phyloP scores from a whole-genome alignment of 2,113 vertebrate genomes.

The Spermophilus dauricus region DNA sequence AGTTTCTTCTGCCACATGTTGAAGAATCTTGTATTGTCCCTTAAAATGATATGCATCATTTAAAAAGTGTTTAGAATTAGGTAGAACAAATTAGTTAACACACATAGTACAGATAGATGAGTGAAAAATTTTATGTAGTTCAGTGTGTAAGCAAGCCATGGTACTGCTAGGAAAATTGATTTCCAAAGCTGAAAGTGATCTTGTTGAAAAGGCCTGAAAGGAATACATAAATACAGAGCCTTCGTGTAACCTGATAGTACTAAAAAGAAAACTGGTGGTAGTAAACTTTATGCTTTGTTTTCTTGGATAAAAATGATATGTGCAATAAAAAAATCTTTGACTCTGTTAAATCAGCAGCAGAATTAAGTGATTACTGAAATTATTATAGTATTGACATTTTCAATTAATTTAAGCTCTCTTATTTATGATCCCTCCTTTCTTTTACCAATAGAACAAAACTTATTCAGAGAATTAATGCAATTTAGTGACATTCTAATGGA shows the following conservation, averaged over 20 bases:
- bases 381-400: conserved; percentile 22
- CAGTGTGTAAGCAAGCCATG: conserved; percentile 8
- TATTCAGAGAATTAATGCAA: background rate
- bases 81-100: conserved; percentile 74
- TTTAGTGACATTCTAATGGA: conserved; percentile 35
- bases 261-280: background rate
- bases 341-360: background rate
- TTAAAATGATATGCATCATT: conserved; percentile 50
- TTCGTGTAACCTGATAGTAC: background rate
- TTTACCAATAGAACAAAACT: background rate
- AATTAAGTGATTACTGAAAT: background rate
- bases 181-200: conserved; percentile 53
- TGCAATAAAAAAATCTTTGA: background rate
- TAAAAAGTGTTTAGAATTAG: conserved; percentile 49
- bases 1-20: conserved; percentile 11
- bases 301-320: background rate
- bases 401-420: background rate
- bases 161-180: conserved; percentile 69
- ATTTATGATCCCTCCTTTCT: conserved; percentile 53
- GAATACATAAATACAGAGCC: conserved; percentile 51
- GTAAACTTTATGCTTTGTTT: conserved; percentile 14
- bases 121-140: conserved; percentile 7
- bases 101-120: background rate
- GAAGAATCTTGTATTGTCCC: background rate
- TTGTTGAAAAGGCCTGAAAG: conserved; percentile 13